Conservation (phyloP, 2,113 vertebrate genomes). For the Hippolais icterina region DNA sequence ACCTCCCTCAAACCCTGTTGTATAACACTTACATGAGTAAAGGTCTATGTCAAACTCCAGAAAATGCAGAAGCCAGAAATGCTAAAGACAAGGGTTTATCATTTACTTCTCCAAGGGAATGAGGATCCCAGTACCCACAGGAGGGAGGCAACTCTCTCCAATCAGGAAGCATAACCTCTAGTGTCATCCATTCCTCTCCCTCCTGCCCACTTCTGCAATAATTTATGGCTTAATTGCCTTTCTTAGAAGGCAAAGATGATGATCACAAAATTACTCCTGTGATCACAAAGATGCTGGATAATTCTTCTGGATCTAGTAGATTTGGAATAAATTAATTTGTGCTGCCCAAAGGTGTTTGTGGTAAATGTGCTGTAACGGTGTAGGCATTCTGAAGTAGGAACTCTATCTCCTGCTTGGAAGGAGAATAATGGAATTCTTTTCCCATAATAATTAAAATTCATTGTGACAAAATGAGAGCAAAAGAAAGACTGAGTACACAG, state of each 20-base stretch:
- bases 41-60: not conserved
- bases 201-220: not conserved
- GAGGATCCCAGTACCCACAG: not conserved
- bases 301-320: not conserved
- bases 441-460: not conserved
- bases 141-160: not conserved
- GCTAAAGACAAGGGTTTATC: not conserved
- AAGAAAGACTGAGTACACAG: not conserved
- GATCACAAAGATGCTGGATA: not conserved
- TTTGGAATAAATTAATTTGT: not conserved
- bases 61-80: not conserved
- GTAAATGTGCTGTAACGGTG: fast-evolving
- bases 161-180: not conserved
- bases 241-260: not conserved
- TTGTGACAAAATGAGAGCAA: not conserved
- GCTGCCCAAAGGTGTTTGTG: not conserved
- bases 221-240: not conserved
- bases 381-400: not conserved
- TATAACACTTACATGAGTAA: not conserved
- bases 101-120: not conserved
- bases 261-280: not conserved
- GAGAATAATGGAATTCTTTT: not conserved
- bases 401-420: not conserved
- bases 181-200: fast-evolving
- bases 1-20: not conserved